phyloP scores from a whole-genome alignment of 2,888 invertebrate genomes.

The Ceratothoa steindachneri region DNA sequence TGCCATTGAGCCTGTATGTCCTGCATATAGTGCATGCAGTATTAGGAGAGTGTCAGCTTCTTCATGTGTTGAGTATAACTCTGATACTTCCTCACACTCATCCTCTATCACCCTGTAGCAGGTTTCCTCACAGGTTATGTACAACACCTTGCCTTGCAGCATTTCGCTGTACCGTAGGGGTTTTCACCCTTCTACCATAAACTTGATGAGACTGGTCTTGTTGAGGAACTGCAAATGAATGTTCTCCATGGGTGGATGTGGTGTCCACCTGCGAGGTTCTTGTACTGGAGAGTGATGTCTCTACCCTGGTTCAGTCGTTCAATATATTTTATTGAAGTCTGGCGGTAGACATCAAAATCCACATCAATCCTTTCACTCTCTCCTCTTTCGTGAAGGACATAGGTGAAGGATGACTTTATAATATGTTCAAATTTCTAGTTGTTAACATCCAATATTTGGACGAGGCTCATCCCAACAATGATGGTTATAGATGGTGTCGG shows the following conservation, averaged over 20 bases:
- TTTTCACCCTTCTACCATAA: not conserved
- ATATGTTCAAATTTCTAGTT: conserved; percentile 13
- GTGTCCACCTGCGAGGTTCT: not conserved
- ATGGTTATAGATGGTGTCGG: conserved; percentile 1
- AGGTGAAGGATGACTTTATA: not conserved
- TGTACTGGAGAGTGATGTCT: not conserved
- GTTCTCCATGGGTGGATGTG: not conserved
- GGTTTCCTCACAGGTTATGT: not conserved
- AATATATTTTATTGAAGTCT: too few relatives aligned
- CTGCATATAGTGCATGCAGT: conserved; percentile 12
- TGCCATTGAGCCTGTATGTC: conserved; percentile 3
- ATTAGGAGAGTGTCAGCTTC: conserved; percentile 9
- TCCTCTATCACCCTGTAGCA: not conserved
- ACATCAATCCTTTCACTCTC: conserved; percentile 9
- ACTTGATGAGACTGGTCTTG: not conserved
- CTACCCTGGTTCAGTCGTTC: too few relatives aligned
- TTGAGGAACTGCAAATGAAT: not conserved
- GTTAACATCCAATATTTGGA: conserved; percentile 16
- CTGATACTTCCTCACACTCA: not conserved
- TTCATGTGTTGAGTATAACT: not conserved
- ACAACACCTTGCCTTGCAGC: not conserved
- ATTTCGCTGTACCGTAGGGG: not conserved
- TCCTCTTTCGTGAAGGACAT: not conserved
- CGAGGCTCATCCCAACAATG: conserved; percentile 18
- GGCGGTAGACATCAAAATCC: conserved; percentile 6